Evolutionary conservation across 1,140 invertebrate genomes (phyloP).

Genomic region (Zaprionus taronus): DNA sequence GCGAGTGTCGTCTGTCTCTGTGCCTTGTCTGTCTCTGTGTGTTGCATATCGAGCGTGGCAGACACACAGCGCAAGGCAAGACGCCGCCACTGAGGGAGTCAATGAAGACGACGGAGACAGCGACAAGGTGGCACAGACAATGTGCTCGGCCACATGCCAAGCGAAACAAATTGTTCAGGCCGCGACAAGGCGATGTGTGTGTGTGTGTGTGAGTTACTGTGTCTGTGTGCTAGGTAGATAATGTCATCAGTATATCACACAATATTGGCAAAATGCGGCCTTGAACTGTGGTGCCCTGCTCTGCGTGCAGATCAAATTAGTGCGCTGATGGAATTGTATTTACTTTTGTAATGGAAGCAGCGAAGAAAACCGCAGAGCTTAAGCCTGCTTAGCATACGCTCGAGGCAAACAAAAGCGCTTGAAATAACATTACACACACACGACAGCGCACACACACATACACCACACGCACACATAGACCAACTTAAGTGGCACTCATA

Average conservation of each 20-base stretch:
- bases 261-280: constrained; percentile 40
- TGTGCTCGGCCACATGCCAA: constrained; percentile 50
- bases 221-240: constrained; percentile 53
- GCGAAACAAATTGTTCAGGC: constrained; percentile 59
- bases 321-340: constrained; percentile 14
- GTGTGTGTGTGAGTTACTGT: constrained; percentile 8
- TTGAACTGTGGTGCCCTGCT: constrained; percentile 22
- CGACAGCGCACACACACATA: not conserved
- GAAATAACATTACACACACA: not conserved
- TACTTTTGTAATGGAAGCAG: constrained; percentile 12
- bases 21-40: constrained; percentile 27
- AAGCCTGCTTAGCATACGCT: constrained; percentile 8
- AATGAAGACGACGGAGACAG: constrained; percentile 29
- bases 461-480: not conserved
- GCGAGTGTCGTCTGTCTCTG: constrained; percentile 32
- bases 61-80: constrained; percentile 18
- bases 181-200: constrained; percentile 16
- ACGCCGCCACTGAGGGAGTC: constrained; percentile 36
- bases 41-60: constrained; percentile 49
- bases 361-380: not conserved
- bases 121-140: constrained; percentile 45
- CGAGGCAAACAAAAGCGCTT: not conserved
- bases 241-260: constrained; percentile 61
- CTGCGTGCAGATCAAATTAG: constrained; percentile 18
- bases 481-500: constrained; percentile 17